Conservation (phyloP, 2,797 vertebrate species). For the Gobio occitaniae region DNA sequence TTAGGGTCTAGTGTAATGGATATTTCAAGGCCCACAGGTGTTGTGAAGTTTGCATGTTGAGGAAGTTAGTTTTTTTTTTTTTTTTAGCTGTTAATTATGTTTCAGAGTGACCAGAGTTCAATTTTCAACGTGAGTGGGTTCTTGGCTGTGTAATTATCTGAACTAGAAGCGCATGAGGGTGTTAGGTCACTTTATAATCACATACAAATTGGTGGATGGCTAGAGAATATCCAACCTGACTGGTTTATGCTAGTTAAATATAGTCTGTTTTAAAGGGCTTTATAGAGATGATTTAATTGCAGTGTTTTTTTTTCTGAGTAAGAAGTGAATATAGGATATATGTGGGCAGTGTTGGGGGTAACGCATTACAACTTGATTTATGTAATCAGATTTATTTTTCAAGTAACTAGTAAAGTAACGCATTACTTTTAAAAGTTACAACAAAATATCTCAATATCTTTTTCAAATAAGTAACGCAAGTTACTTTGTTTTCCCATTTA, state of each 20-base stretch:
- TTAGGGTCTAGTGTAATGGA: not conserved
- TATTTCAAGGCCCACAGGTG: constrained; percentile 4
- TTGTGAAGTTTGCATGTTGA: not conserved
- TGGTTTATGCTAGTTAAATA: not conserved
- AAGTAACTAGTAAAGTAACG: too few relatives aligned
- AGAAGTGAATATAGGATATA: not conserved
- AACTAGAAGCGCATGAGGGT: constrained; percentile 18
- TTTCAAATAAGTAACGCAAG: too few relatives aligned
- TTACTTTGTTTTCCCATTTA: too few relatives aligned
- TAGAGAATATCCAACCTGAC: not conserved
- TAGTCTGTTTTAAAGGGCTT: not conserved
- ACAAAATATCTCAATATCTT: too few relatives aligned
- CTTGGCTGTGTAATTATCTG: constrained; percentile 41
- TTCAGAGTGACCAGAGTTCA: constrained; percentile 35
- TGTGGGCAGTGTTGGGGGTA: not conserved
- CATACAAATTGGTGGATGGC: not conserved
- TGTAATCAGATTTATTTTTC: too few relatives aligned
- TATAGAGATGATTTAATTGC: not conserved
- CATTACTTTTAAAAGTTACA: too few relatives aligned
- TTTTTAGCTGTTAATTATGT: constrained; percentile 15
- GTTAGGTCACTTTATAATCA: constrained; percentile 27
- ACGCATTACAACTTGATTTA: too few relatives aligned
- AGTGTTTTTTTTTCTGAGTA: not conserved
- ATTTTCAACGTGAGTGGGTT: constrained; percentile 42
- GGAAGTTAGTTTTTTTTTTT: not conserved